Percentiles rank a stretch among this genome's conserved stretches.
These are phyloP conservation scores for Eupsittula cactorum DNA, from an alignment of 2,113 vertebrate genomes.

Conservation along the genomic window DNA sequence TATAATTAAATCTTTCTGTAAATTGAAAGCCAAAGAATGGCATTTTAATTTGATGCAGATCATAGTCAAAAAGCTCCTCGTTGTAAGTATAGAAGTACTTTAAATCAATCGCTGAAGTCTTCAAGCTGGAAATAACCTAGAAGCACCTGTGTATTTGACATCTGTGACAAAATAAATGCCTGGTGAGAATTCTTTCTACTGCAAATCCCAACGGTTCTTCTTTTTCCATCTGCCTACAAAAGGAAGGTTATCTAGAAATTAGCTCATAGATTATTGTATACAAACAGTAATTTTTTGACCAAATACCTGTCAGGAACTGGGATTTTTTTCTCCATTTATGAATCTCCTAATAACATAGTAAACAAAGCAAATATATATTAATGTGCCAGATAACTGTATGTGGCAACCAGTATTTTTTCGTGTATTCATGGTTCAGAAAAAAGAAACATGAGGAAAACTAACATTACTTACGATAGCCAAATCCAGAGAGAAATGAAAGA, in stretches of 20 bases:
- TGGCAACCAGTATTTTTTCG: not conserved
- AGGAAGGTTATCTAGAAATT: not conserved
- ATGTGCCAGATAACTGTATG: not conserved
- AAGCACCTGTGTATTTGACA: not conserved
- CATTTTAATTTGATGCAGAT: not conserved
- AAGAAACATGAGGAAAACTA: not conserved
- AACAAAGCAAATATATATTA: not conserved
- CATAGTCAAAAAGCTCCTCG: not conserved
- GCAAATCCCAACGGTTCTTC: not conserved
- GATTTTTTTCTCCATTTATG: not conserved
- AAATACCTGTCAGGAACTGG: not conserved
- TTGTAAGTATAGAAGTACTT: not conserved
- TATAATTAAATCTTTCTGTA: conserved; percentile 30
- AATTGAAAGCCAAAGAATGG: not conserved
- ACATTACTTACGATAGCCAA: not conserved
- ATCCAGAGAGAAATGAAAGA: not conserved
- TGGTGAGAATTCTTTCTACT: conserved; percentile 4
- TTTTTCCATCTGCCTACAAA: not conserved
- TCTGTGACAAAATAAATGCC: conserved; percentile 1
- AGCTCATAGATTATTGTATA: not conserved
- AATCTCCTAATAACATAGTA: not conserved
- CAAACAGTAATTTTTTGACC: not conserved
- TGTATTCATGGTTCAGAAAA: not conserved
- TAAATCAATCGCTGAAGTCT: not conserved
- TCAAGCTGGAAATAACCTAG: not conserved